phyloP scores from a whole-genome alignment of 1,140 invertebrate genomes.

The Holotrichia oblita region DNA sequence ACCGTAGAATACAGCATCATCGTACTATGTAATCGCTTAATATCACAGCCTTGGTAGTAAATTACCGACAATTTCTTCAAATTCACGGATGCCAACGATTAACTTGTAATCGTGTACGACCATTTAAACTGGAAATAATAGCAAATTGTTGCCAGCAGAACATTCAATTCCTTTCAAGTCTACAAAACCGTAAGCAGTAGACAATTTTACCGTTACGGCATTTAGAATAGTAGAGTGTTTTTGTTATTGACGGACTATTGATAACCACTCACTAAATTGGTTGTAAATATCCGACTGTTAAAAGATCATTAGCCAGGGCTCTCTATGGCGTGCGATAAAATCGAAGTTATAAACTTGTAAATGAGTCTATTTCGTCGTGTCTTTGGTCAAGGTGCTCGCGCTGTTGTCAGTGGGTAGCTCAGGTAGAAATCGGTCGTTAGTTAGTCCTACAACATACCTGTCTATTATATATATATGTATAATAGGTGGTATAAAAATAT shows the following conservation, averaged over 20 bases:
- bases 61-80: no score
- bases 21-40: no score
- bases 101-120: no score
- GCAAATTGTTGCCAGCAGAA: no score
- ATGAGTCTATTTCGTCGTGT: constrained; percentile 31
- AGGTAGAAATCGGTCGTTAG: constrained; percentile 34
- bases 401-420: constrained; percentile 22
- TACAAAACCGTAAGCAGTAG: background rate
- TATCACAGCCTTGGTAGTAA: no score
- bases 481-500: background rate
- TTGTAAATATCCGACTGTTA: constrained; percentile 36
- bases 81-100: no score
- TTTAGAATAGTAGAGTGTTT: background rate
- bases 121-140: no score
- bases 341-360: constrained; percentile 37
- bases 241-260: background rate
- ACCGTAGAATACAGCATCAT: no score
- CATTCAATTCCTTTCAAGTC: no score
- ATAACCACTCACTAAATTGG: constrained; percentile 17
- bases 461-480: background rate
- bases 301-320: constrained; percentile 23
- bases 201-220: background rate
- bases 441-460: background rate
- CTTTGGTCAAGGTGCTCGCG: background rate
- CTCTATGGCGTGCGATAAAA: constrained; percentile 17